Evolutionary conservation across 1,140 invertebrate species (phyloP), one percentile per base, ranked within the genome.

Genomic region (Agrypnia vestita): DNA sequence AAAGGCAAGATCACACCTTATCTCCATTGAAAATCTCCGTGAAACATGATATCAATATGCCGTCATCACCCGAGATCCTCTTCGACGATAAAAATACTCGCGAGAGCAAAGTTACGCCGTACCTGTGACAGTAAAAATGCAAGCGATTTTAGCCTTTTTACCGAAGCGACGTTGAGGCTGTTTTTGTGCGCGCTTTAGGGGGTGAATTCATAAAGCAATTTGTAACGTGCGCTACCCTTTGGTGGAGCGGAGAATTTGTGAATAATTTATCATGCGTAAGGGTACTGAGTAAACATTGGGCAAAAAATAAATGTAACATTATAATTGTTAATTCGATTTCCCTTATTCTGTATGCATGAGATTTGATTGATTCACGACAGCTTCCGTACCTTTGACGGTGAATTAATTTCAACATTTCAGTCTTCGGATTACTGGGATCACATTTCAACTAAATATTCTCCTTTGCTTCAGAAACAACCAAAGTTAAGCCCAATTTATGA

Each of bases 211-310:
- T 79, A 79, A 82, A 82, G 77, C 73, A 82, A 82, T 82, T 82
- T 82, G 80, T 82, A 76, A 47, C 47, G 21, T n/a, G 21, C 21
- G 10, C 44, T 19, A 81, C 75, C 74, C 76, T 61, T 78, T 71
- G 13, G n/a, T 12, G 19, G 72, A 49, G 46, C 6, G 56, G 15
- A 77, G 75, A 77, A 67, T 51, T 89, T 89, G 86, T 89, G 82
- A 83, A 85, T 85, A 84, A 86, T 85, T 88, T 87, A 83, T 90
- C 88, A 90, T 87, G 87, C 87, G 88, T 86, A 90, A 89, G 88
- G 89, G 89, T 89, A 87, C 87, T 89, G 89, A 90, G 88, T 90
- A 90, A 90, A 90, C 89, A 90, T 89, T 90, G 89, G 87, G 78
- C 86, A 88, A 90, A 89, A 88, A 89, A 79, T 49, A 73, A 67